Percentiles rank a stretch among this genome's conserved stretches.
Evolutionary conservation across 2,888 invertebrate species (phyloP).

Genomic region (Limnephilus rhombicus): DNA sequence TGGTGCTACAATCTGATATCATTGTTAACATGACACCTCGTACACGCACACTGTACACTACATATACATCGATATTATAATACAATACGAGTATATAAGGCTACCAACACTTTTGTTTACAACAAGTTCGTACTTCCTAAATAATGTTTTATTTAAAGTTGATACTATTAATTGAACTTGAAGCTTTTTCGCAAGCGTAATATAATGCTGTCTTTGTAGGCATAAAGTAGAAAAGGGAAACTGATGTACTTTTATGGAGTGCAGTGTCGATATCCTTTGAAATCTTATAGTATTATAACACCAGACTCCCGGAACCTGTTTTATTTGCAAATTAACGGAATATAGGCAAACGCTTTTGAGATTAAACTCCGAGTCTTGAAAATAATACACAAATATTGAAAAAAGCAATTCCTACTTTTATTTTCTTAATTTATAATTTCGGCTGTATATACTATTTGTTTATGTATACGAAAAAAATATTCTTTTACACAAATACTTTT

Average conservation of each 20-base stretch:
- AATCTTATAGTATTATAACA: not conserved
- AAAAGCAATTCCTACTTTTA: too few relatives aligned
- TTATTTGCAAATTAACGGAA: not conserved
- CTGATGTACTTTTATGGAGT: not conserved
- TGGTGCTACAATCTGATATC: slow-evolving; percentile 27
- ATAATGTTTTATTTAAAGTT: not conserved
- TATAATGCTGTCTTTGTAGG: not conserved
- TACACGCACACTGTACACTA: not conserved
- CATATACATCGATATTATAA: not conserved
- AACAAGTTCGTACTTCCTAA: not conserved
- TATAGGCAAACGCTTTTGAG: not conserved
- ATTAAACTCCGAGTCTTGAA: not conserved
- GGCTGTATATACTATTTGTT: too few relatives aligned
- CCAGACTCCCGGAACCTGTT: not conserved
- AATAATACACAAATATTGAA: not conserved
- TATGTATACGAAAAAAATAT: too few relatives aligned
- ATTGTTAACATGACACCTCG: slow-evolving; percentile 33
- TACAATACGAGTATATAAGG: not conserved
- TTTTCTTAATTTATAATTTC: too few relatives aligned
- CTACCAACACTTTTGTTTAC: not conserved
- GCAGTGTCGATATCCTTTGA: not conserved
- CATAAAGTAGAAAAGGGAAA: not conserved
- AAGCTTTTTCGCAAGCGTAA: too few relatives aligned
- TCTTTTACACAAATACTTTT: too few relatives aligned
- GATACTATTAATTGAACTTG: not conserved